phyloP scores from a whole-genome alignment of 1,140 invertebrate species.

The Mycetomoellerius zeteki region DNA sequence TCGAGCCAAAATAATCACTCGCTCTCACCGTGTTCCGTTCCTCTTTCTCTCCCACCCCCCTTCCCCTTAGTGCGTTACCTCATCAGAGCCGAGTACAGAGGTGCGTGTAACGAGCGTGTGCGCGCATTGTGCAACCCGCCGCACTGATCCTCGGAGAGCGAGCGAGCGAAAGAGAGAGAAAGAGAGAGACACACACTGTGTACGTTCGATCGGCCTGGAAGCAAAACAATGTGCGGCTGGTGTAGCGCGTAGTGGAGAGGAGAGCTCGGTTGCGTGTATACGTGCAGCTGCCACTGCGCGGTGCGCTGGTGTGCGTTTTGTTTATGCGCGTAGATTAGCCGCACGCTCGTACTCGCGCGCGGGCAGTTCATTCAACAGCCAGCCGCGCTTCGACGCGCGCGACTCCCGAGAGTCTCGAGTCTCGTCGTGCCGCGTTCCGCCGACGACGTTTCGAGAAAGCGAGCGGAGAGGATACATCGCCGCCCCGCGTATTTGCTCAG shows the following conservation, averaged over 20 bases:
- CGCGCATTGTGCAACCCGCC: conserved; percentile 44
- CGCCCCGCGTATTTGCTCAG: conserved; percentile 70
- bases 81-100: conserved; percentile 35
- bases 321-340: conserved; percentile 61
- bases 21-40: conserved; percentile 14
- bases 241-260: conserved; percentile 1
- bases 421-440: background rate
- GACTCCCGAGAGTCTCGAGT: too few species aligned
- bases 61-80: conserved; percentile 21
- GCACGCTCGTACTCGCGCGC: conserved; percentile 50
- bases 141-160: background rate
- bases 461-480: conserved; percentile 58
- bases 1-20: conserved; percentile 17
- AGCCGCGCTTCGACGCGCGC: conserved; percentile 29
- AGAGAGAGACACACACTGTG: background rate
- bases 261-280: background rate
- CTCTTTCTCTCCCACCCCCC: conserved; percentile 7
- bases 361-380: conserved; percentile 54
- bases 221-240: conserved; percentile 51
- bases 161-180: background rate
- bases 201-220: conserved; percentile 38
- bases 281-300: conserved; percentile 49
- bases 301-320: conserved; percentile 51
- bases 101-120: conserved; percentile 38
- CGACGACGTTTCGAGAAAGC: conserved; percentile 53